Conservation (phyloP, 1,140 invertebrate species). For the Drosophila watanabei region DNA sequence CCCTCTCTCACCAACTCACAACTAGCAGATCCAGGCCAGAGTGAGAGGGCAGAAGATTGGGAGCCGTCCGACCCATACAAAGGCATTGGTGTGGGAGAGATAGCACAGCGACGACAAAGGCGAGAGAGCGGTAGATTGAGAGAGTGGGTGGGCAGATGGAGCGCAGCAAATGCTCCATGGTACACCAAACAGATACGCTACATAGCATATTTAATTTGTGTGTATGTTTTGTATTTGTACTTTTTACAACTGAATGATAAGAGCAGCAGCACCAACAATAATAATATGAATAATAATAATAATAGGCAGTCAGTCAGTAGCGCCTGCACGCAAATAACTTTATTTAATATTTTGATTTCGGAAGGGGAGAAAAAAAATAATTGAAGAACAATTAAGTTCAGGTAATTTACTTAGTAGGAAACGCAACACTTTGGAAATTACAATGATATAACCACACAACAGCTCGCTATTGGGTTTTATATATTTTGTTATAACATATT, state of each 20-base stretch:
- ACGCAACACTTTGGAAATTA: conserved; percentile 25
- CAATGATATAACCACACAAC: conserved; percentile 16
- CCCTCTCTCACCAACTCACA: background rate
- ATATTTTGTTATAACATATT: conserved; percentile 9
- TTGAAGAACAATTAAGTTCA: conserved; percentile 35
- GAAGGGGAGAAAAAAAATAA: conserved; percentile 23
- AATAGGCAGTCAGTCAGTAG: conserved; percentile 28
- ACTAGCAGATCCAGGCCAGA: conserved; percentile 10
- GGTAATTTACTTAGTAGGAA: conserved; percentile 14
- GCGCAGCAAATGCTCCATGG: background rate
- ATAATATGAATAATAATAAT: conserved; percentile 41
- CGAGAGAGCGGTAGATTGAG: conserved; percentile 25
- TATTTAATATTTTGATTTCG: conserved; percentile 55
- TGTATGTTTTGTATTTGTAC: conserved; percentile 29
- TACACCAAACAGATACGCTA: conserved; percentile 8
- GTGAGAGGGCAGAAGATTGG: conserved; percentile 48
- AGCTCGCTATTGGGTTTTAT: conserved; percentile 4
- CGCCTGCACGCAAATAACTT: conserved; percentile 64
- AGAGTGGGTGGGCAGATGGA: conserved; percentile 7
- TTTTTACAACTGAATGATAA: conserved; percentile 63
- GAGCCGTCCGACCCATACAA: conserved; percentile 13
- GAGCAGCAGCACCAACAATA: conserved; percentile 37
- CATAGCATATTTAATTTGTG: conserved; percentile 32
- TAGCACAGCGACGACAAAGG: conserved; percentile 39
- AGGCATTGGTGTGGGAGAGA: conserved; percentile 40